These are phyloP conservation scores for Cisticola juncidis DNA, from an alignment of 2,113 vertebrate species.

Conservation along the genomic window DNA sequence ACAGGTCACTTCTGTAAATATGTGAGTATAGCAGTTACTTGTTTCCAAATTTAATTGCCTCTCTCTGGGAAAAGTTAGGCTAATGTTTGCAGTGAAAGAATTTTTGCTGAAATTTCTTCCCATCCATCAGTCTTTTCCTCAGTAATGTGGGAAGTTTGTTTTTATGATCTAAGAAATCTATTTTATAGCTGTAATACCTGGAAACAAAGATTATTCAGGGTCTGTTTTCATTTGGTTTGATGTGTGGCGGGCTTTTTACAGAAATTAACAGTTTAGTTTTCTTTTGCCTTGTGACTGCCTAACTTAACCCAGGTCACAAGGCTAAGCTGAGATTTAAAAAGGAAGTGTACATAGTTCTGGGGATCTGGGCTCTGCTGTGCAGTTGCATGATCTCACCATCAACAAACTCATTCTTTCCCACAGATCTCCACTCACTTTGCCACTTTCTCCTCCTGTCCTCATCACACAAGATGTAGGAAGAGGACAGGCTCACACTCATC, in stretches of 20 bases:
- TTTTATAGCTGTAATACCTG: background rate
- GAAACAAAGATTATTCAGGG: background rate
- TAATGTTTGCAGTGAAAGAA: background rate
- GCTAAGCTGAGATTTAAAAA: background rate
- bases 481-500: background rate
- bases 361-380: background rate
- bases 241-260: background rate
- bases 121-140: background rate
- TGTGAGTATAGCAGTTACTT: background rate
- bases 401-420: background rate
- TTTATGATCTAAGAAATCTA: background rate
- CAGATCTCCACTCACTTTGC: background rate
- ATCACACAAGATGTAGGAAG: background rate
- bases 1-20: background rate
- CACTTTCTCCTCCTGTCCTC: background rate
- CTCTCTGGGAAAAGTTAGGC: background rate
- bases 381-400: background rate
- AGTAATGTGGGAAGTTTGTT: background rate
- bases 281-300: background rate
- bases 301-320: background rate
- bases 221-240: background rate
- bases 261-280: background rate
- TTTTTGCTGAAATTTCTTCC: background rate
- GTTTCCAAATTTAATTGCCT: background rate
- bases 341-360: background rate